A percentile compares a stretch with the other conserved stretches of the same genome.
Evolutionary conservation across 2,888 invertebrate genomes (phyloP).

Genomic region (Cyclophora albipunctata): DNA sequence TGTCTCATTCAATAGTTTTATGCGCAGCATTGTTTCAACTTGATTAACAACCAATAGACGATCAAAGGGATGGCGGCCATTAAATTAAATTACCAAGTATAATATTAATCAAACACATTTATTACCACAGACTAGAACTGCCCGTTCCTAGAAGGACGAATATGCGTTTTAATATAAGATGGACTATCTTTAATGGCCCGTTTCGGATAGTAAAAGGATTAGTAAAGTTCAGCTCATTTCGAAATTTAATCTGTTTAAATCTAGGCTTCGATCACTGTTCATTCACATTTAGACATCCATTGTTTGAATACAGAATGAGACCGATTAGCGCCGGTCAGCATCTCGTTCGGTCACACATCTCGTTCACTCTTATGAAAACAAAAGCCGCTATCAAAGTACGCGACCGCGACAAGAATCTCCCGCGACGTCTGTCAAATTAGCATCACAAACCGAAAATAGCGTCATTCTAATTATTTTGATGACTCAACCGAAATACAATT

Average conservation of each 20-base stretch:
- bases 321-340: constrained; percentile 9
- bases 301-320: no score
- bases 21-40: constrained; percentile 39
- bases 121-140: constrained; percentile 60
- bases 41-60: constrained; percentile 55
- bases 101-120: constrained; percentile 70
- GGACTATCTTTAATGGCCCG: no score
- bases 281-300: no score
- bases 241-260: no score
- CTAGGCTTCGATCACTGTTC: no score
- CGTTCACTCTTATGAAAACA: constrained; percentile 35
- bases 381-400: constrained; percentile 61
- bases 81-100: constrained; percentile 64
- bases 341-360: constrained; percentile 14
- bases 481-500: constrained; percentile 75
- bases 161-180: constrained; percentile 50
- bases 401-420: constrained; percentile 61
- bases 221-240: no score
- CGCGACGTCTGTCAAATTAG: constrained; percentile 76
- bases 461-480: constrained; percentile 76
- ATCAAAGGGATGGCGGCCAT: constrained; percentile 52
- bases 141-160: constrained; percentile 68
- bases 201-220: no score
- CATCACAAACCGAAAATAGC: constrained; percentile 73
- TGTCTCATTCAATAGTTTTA: constrained; percentile 33